Evolutionary conservation across 2,888 invertebrate species (phyloP), one percentile per base, ranked within the genome.

Genomic region (Dolomedes plantarius): DNA sequence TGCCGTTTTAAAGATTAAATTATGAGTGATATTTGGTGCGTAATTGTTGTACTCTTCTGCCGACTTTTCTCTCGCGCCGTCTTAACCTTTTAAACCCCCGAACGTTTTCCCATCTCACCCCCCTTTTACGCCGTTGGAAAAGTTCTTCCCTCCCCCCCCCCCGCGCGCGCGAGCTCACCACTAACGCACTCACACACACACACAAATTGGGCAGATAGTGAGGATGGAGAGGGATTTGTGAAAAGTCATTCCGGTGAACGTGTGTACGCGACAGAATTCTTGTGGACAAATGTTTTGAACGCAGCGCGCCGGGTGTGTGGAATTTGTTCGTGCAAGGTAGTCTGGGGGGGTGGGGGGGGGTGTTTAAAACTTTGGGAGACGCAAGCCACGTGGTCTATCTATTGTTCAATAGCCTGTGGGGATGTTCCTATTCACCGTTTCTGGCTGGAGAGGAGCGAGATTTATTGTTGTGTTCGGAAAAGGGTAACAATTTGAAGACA

Each of bases 1-100:
- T 85, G 56, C 83, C 56, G 77, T 85, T 85, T 85, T 85, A 85
- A 85, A 85, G 77, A 85, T 85, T 85, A 85, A 85, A 85, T 85
- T 85, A 85, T 85, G 83, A 77, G 83, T 76, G 83, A 85, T 77
- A 85, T 85, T 73, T 36, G 56, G 56, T 19, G 56, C 27, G 68
- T 50, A 56, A 19, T n/a, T 41, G 28, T 28, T 46, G 28, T 62
- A 46, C 64, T 41, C 64, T 46, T 64, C 36, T 32, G 67, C 67
- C 7, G 19, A n/a, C 32, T 36, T 67, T 67, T 50, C 69, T 7
- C 32, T 36, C 11, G 28, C 11, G 28, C 68, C 79, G 29, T 29
- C 67, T 28, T 46, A 71, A 41, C 69, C 77, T 77, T 62, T 75
- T 50, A 62, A 67, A 56, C 36, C 77, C 64, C 41, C 64, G 78